Conservation (phyloP, 2,113 vertebrate species). For the Hoplias malabaricus region DNA sequence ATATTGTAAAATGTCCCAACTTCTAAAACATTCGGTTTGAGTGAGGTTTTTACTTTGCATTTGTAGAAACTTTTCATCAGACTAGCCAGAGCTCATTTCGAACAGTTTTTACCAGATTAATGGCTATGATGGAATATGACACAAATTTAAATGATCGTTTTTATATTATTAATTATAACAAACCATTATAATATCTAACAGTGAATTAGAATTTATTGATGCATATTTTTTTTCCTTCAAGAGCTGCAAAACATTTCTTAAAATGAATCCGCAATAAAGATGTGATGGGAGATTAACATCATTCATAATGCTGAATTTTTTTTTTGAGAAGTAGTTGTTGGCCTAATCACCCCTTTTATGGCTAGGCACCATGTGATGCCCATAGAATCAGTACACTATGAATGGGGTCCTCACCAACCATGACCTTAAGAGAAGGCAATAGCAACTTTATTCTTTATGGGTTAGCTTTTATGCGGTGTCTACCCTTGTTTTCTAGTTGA, state of each 20-base stretch:
- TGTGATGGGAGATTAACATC: not conserved
- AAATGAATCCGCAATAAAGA: not conserved
- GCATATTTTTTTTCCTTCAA: too few species aligned
- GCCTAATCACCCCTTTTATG: not conserved
- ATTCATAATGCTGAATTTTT: not conserved
- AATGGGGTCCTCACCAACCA: not conserved
- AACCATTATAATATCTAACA: too few species aligned
- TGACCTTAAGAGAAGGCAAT: slow-evolving; percentile 2
- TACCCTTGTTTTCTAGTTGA: not conserved
- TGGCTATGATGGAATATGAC: not conserved
- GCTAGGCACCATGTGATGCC: not conserved
- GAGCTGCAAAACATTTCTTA: not conserved
- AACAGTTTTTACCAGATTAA: not conserved
- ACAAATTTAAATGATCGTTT: not conserved
- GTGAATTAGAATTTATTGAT: too few species aligned
- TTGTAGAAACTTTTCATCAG: not conserved
- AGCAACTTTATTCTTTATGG: not conserved
- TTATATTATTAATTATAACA: too few species aligned
- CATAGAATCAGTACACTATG: slow-evolving; percentile 8
- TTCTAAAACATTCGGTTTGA: too few species aligned
- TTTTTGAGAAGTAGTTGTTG: not conserved
- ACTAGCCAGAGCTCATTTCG: not conserved
- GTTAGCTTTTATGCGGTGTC: not conserved
- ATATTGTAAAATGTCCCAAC: too few species aligned
- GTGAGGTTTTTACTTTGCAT: not conserved